These are phyloP conservation scores for Hydrophis major DNA, from an alignment of 2,797 vertebrate genomes.

Conservation along the genomic window DNA sequence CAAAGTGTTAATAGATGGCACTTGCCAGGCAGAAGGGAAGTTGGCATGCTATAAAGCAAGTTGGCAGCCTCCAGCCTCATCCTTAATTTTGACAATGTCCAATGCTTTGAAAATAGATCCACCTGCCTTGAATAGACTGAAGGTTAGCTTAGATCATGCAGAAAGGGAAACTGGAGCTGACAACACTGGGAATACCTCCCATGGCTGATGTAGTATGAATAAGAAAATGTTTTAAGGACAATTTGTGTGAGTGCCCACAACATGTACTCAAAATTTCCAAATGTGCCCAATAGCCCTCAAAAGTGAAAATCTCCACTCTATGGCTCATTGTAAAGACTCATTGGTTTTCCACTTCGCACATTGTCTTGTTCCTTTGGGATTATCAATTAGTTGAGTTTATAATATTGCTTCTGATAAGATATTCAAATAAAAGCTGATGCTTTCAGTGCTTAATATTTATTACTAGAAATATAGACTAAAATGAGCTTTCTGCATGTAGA, in stretches of 20 bases:
- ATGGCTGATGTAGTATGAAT: background rate
- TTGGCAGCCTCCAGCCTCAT: background rate
- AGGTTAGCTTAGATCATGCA: background rate
- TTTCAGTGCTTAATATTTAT: background rate
- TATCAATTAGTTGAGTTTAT: background rate
- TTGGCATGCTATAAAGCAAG: background rate
- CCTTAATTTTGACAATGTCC: background rate
- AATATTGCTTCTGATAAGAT: background rate
- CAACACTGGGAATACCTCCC: background rate
- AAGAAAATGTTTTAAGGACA: background rate
- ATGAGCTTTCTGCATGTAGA: background rate
- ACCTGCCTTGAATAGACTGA: background rate
- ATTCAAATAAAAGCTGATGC: background rate
- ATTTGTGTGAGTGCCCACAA: background rate
- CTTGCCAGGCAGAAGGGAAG: background rate
- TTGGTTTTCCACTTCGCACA: background rate
- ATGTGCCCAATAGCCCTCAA: background rate
- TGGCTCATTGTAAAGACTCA: background rate
- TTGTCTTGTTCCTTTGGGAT: background rate
- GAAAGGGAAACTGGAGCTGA: background rate
- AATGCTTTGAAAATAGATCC: background rate
- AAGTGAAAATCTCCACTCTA: background rate
- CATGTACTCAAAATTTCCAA: background rate
- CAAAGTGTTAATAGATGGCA: background rate
- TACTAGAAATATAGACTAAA: background rate